Percentiles rank a stretch among this genome's conserved stretches.
These are phyloP conservation scores for Babyrousa celebensis DNA, from an alignment of 2,797 vertebrate genomes.

Conservation along the genomic window DNA sequence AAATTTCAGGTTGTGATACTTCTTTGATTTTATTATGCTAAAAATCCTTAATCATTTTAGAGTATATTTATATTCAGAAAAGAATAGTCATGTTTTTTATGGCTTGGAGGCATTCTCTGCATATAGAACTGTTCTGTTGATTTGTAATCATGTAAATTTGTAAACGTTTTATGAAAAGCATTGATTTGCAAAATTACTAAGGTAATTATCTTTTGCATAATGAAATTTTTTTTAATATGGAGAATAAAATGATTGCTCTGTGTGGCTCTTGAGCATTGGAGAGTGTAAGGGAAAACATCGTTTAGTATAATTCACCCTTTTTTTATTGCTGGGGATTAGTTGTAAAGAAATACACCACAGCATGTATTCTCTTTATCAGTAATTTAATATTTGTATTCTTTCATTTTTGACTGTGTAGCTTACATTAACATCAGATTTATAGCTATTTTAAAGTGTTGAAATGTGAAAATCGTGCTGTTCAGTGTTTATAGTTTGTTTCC, in stretches of 20 bases:
- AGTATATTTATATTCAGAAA: conserved; percentile 2
- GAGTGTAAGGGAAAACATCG: background rate
- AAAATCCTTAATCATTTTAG: background rate
- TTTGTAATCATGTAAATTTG: background rate
- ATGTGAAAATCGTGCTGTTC: background rate
- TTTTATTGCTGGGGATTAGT: conserved; percentile 40
- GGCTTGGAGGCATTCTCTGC: background rate
- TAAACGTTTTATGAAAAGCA: conserved; percentile 28
- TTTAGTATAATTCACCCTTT: background rate
- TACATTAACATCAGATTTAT: background rate
- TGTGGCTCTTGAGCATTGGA: background rate
- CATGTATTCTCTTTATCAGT: background rate
- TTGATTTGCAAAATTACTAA: background rate
- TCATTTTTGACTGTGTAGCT: background rate
- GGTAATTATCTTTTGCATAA: conserved; percentile 5
- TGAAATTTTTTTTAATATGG: background rate
- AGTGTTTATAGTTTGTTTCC: background rate
- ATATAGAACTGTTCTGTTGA: background rate
- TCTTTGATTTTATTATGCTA: conserved; percentile 17
- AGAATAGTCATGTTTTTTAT: background rate
- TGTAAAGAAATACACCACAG: background rate
- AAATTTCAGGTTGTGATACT: background rate
- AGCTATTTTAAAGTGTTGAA: background rate
- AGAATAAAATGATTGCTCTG: background rate
- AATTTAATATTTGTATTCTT: background rate